These are phyloP conservation scores for Vanessa tameamea DNA, from an alignment of 1,140 invertebrate genomes.

Conservation along the genomic window DNA sequence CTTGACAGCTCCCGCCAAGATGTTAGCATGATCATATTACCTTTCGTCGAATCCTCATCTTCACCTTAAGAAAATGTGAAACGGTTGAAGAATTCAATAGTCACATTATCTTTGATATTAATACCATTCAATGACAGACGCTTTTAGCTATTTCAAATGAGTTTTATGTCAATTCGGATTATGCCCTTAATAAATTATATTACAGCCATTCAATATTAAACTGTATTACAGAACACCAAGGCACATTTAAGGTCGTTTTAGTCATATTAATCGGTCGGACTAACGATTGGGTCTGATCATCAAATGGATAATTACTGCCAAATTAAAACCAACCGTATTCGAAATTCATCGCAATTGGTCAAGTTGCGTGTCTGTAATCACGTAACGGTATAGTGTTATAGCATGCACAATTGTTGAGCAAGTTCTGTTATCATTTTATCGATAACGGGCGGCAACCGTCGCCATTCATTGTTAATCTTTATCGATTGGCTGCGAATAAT, in stretches of 20 bases:
- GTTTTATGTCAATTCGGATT: conserved; percentile 18
- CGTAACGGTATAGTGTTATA: conserved; percentile 51
- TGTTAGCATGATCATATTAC: conserved; percentile 69
- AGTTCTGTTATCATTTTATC: conserved; percentile 53
- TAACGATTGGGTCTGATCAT: conserved; percentile 39
- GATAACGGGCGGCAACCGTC: conserved; percentile 45
- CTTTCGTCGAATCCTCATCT: conserved; percentile 43
- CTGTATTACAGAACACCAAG: background rate
- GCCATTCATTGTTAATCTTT: conserved; percentile 28
- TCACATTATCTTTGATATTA: conserved; percentile 5
- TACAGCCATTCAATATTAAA: background rate
- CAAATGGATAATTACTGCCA: conserved; percentile 48
- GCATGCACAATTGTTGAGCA: conserved; percentile 45
- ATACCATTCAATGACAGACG: conserved; percentile 7
- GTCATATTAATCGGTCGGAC: conserved; percentile 8
- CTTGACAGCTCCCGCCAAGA: conserved; percentile 56
- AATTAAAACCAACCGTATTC: conserved; percentile 54
- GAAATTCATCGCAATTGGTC: conserved; percentile 51
- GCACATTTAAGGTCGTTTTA: conserved; percentile 7
- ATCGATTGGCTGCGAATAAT: conserved; percentile 14
- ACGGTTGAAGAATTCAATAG: background rate
- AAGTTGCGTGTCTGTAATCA: conserved; percentile 54
- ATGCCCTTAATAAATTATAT: conserved; percentile 9
- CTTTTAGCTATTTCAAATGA: conserved; percentile 12
- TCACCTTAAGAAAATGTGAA: conserved; percentile 6